Base-by-base conservation (phyloP, 1,140 invertebrate species). In the Rhynchophorus ferrugineus region DNA sequence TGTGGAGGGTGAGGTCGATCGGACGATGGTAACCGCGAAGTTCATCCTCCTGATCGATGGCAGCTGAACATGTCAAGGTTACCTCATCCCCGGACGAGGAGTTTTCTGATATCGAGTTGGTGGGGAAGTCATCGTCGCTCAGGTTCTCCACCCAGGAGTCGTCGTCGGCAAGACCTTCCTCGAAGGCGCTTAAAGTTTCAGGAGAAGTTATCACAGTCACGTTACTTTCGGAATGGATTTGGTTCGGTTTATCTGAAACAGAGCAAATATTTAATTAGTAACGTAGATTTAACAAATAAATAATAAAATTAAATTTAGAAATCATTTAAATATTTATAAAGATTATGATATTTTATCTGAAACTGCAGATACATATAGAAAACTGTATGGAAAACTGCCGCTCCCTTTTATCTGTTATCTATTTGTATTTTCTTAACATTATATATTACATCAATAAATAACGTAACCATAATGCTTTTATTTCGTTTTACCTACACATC, bases 1-100 rank as follows among this genome's bases (percentile, higher is more conserved):
- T 95, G 60, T 94, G 90, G 42, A 95, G 71, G 0, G 89, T 92
- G 57, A 93, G 91, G 69, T 93, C 89, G 56, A 91, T 85, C 1
- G 83, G 80, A 20, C 85, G 73, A 62, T 87, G 83, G 61, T 89
- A 91, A 2, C 86, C 86, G 2, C 83, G 71, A 17, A 90, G 74
- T 55, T 91, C 88, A 56, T 90, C 87, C 58, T 89, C 87, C 3
- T 85, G 75, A 61, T 87, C 81, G 7, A 75, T 65, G 7, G 70
- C 71, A 6, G 68, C 72, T 62, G 77, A 78, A 44, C 68, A 69
- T 7, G 60, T 71, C 54, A 75, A 64, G 6, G 71, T 72, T 19
- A 75, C 71, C 61, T 78, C 76, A 53, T 78, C 76, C 37, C 73
- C 75, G 13, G 76, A 77, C 38, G 78, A 77, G 52, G 80, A 78